phyloP scores from a whole-genome alignment of 2,888 invertebrate genomes.

The Papilio protenor region DNA sequence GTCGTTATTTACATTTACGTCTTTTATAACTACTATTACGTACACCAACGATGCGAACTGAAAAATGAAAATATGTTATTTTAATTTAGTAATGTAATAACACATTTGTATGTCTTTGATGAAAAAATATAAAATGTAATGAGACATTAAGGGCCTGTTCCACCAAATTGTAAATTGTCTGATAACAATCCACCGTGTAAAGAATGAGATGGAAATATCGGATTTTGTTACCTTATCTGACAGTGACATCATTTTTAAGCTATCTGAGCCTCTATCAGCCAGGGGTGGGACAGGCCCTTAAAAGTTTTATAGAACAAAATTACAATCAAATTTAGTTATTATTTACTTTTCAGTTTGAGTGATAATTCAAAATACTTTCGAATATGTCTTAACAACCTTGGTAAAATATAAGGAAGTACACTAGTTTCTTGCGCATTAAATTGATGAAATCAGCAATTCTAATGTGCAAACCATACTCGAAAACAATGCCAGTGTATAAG shows the following conservation, averaged over 20 bases:
- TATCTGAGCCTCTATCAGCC: no score
- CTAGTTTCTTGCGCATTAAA: slow-evolving; percentile 6
- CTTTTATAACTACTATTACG: slow-evolving; percentile 85
- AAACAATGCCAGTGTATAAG: neutral
- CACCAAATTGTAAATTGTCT: no score
- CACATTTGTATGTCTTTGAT: neutral
- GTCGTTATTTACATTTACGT: slow-evolving; percentile 85
- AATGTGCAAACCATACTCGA: neutral
- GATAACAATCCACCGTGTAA: no score
- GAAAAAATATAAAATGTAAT: no score
- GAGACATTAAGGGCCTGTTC: no score
- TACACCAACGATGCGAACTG: slow-evolving; percentile 85
- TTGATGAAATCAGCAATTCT: slow-evolving; percentile 20
- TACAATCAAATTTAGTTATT: neutral
- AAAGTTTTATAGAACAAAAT: neutral
- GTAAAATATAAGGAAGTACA: slow-evolving; percentile 11
- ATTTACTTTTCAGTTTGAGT: neutral
- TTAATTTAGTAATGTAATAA: neutral
- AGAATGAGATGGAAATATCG: no score
- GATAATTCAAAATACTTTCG: neutral
- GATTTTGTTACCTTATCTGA: no score
- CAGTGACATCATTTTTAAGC: no score
- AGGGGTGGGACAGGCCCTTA: no score
- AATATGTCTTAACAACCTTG: slow-evolving; percentile 10
- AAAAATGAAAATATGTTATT: slow-evolving; percentile 46